Base-by-base conservation (phyloP, 2,888 invertebrate species). In the Perizoma flavofasciatum region DNA sequence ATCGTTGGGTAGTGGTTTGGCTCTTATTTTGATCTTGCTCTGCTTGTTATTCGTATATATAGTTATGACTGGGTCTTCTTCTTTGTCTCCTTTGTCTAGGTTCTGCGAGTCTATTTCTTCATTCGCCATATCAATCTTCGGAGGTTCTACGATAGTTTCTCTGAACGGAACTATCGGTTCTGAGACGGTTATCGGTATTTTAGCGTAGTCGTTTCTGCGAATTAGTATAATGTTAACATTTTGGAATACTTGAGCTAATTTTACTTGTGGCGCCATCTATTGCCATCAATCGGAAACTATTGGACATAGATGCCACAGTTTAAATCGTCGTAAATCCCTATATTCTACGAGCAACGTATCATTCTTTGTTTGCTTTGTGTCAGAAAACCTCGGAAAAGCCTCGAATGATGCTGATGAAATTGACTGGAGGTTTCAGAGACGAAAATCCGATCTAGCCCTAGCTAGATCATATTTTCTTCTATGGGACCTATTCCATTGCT, bases 121-220 rank as follows among this genome's bases (percentile, higher is more conserved):
- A 79, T 96, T 97, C 0, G 97, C 96, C 96, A 96, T 97, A 80
- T 96, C 97, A 4, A 95, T 86, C 75, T 94, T 96, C 0, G 96
- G 97, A 11, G 95, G 95, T 10, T 94, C 94, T 0, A 98, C 94
- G 54, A 99, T 94, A 0, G 99, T 99, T 88, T 99, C 99, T 69
- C 97, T 94, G 78, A 99, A 98, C 5, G 99, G 97, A 0, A 99
- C 99, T 73, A 99, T 99, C 0, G 99, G 99, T 76, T 96, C 95
- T 0, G 99, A 99, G 0, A 97, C 97, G 66, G 95, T 95, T n/a
- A 99, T 92, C 51, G 97, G 96, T 61, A 97, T 94, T 82, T 96
- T 96, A 0, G 97, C 97, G 87, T 97, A 98, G 68, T 95, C 94
- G 60, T 91, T 93, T 71, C 92, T 92, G 76, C 47, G 82, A 83